Base-by-base conservation (phyloP, 2,113 vertebrate genomes). In the Glaucomys volans region DNA sequence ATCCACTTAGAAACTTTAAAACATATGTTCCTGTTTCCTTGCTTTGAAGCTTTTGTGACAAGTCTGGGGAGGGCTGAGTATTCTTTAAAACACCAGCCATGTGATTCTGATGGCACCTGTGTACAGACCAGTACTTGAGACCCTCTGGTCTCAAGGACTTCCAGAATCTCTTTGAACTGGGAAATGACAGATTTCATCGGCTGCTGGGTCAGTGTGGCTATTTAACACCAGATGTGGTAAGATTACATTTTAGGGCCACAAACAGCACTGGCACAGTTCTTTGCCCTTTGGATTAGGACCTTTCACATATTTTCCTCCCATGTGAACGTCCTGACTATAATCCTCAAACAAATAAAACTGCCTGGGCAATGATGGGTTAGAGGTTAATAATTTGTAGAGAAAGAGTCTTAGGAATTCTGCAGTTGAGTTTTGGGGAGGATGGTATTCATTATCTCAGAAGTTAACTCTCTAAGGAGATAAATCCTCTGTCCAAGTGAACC, bases 321-420 rank as follows among this genome's bases (percentile, higher is more conserved):
- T 44, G 59, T 40, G n/a, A 85, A 37, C 35, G 2, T 82, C 44
- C 44, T 47, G 90, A 87, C 47, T 44, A 3, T 57, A 92, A 87
- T 82, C 85, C 54, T 81, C 69, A 66, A 76, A 42, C 47, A 94
- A 94, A 86, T 9, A 74, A 71, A 90, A 52, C 54, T 69, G 40
- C n/a, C 44, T 76, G 26, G 57, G 67, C 84, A 75, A 79, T 87
- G 69, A 75, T 79, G 81, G 80, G 69, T 75, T 69, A 64, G 26
- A 76, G 57, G 44, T 87, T 71, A 96, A 64, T 76, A 90, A 84
- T 87, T 72, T 87, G 10, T 75, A 92, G 71, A 79, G 54, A 74
- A 94, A 94, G 37, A 16, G 13, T 67, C 62, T 90, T 89, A 84
- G 75, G 85, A 84, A 80, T 94, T 94, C 35, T 89, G 50, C 35